These are phyloP conservation scores for Condylura cristata DNA, from an alignment of 2,113 vertebrate genomes.

Conservation along the genomic window DNA sequence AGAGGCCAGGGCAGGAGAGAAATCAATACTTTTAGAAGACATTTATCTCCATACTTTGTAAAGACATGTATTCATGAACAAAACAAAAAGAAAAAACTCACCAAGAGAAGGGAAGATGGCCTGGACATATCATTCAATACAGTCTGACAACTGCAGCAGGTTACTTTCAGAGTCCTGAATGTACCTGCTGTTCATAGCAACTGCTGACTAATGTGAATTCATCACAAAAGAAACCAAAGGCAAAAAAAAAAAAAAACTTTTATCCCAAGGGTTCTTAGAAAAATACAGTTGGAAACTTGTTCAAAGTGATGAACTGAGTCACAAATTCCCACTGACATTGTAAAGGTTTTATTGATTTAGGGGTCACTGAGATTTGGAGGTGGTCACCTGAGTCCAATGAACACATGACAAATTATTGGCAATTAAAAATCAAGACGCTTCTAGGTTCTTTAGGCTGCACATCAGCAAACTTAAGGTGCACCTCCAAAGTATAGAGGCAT, in stretches of 20 bases:
- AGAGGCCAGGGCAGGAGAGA: background rate
- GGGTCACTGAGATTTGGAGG: background rate
- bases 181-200: slow-evolving; percentile 48
- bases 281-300: background rate
- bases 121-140: background rate
- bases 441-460: background rate
- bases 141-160: background rate
- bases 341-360: background rate
- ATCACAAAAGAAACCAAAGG: background rate
- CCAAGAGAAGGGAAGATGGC: background rate
- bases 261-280: background rate
- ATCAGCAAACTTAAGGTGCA: background rate
- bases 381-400: background rate
- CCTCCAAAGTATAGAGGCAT: background rate
- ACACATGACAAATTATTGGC: slow-evolving; percentile 1
- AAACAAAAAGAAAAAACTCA: slow-evolving; percentile 50
- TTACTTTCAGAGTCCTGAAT: slow-evolving; percentile 33
- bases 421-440: slow-evolving; percentile 15
- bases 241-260: background rate
- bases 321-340: background rate
- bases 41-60: background rate
- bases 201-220: slow-evolving; percentile 34
- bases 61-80: background rate
- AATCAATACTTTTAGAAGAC: background rate
- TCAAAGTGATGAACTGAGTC: background rate